Base-by-base conservation (phyloP, 2,113 vertebrate species). In the Vidua chalybeata region DNA sequence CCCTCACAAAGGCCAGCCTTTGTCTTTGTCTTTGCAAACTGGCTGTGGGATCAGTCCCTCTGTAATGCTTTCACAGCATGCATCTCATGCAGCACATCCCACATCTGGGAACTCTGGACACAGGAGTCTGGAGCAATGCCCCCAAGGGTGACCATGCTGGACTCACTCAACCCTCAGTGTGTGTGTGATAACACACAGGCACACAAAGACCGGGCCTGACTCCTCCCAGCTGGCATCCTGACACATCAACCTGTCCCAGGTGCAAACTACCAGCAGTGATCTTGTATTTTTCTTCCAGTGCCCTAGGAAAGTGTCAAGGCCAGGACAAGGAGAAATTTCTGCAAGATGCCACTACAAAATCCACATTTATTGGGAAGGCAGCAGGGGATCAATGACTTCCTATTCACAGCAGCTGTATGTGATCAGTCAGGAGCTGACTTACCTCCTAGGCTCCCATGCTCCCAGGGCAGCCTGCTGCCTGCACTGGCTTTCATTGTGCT, bases 71-170 rank as follows among this genome's bases (percentile, higher is more conserved):
- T 69, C 52, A 62, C 64, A 69, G 72, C 24, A 49, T 4, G 3
- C 15, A 27, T 30, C 39, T 37, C 58, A 49, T 0, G 0, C n/a
- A 84, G 23, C 9, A 12, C 0, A 1, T 30, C 33, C 71, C 63
- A 77, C 21, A 18, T 17, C 45, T n/a, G 21, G 55, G 24, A 63
- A 72, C 15, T 49, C n/a, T 8, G 33, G 35, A 28, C 1, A 2
- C 58, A 20, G 62, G 52, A 55, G 45, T 55, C 45, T 8, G 41
- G 35, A 68, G 58, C 4, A 5, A 55, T 12, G 35, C 5, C 51
- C 43, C 55, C 54, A 68, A 0, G 16, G 30, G 64, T 22, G 15
- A 59, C 10, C 59, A 22, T 19, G 24, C 22, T 39, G 22, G 72
- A 81, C 27, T 55, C 41, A 23, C 37, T 55, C 66, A 68, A 21